Evolutionary conservation across 2,113 vertebrate species (phyloP), one percentile per base, ranked within the genome.

Genomic region (Machaerirhynchus nigripectus): DNA sequence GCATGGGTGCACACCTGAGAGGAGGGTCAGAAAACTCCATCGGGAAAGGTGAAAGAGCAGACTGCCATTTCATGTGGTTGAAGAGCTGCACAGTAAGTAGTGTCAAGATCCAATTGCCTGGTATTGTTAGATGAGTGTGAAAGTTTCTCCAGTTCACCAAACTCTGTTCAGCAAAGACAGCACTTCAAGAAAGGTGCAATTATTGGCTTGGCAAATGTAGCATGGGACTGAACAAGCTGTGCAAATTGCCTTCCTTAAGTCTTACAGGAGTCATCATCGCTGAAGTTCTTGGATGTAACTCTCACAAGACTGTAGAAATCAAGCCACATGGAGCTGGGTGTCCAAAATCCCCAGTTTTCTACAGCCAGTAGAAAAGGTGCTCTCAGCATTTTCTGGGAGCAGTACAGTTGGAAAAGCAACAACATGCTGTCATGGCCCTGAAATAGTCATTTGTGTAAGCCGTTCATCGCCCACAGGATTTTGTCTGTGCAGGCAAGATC

Each of bases 1-100:
- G n/a, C 12, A 7, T 76, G 0, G 0, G 11, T 30, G 4, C 10
- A 9, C 6, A 12, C 2, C 1, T 30, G 67, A 69, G 39, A 31
- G n/a, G 17, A 33, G 61, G 10, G 26, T 46, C 26, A 24, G 52
- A 76, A 79, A 68, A 84, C 33, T 80, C 46, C 19, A 1, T 5
- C 0, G 2, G 21, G 15, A 31, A 63, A 64, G 31, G 7, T 65
- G 28, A 69, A 85, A 79, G n/a, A 35, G 37, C 18, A n/a, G 61
- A 12, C 23, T 79, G 37, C 22, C 10, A 1, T 68, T 82, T 69
- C 63, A 13, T 12, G 13, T 69, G 42, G 13, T 49, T 0, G 0
- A 67, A 63, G 61, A 91, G 12, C n/a, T 79, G 40, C 44, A 8
- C 10, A 19, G 22, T 37, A 69, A 74, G 8, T 39, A 24, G 14